Evolutionary conservation across 2,113 vertebrate species (phyloP), one percentile per base, ranked within the genome.

Genomic region (Amphiprion ocellaris): DNA sequence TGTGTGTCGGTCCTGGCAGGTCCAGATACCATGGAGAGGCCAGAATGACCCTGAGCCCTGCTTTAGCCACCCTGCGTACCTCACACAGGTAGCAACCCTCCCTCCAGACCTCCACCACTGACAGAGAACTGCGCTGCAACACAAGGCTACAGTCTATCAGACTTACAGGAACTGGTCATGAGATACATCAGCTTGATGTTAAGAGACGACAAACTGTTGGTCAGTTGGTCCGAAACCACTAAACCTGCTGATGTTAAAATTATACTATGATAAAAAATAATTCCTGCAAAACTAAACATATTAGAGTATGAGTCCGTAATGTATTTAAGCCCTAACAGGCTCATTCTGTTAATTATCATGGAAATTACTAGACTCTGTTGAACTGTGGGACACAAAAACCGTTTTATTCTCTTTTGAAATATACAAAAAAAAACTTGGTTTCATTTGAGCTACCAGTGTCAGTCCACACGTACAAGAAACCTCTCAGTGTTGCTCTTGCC

Each of bases 21-120:
- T 99, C 98, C 84, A 99, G 95, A 86, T 99, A 99, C 96, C 97
- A 99, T 3, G 97, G 97, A 1, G 97, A 93, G 19, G 97, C 97
- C 10, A 99, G 94, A 80, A 99, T 93, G 46, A 94, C 94, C 11
- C 81, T 92, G 81, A 96, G 94, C 49, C 97, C 96, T 2, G 96
- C 95, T 55, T 90, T 88, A 47, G 93, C 95, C 89, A 97, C 93
- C 28, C 83, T 89, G 0, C 93, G 91, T 85, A 97, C 79, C 86
- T 98, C 95, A 9, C 94, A 89, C 72, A 87, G 37, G 83, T 97
- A 98, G 0, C 62, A 85, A 0, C 76, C 59, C 53, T 90, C 87
- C 74, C 94, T 96, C 97, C 97, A 99, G 2, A 99, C 96, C 0
- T 97, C 96, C 88, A 98, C 93, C 81, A 99, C 91, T 8, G 96